phyloP scores from a whole-genome alignment of 2,888 invertebrate species.

The Agrotis exclamationis region DNA sequence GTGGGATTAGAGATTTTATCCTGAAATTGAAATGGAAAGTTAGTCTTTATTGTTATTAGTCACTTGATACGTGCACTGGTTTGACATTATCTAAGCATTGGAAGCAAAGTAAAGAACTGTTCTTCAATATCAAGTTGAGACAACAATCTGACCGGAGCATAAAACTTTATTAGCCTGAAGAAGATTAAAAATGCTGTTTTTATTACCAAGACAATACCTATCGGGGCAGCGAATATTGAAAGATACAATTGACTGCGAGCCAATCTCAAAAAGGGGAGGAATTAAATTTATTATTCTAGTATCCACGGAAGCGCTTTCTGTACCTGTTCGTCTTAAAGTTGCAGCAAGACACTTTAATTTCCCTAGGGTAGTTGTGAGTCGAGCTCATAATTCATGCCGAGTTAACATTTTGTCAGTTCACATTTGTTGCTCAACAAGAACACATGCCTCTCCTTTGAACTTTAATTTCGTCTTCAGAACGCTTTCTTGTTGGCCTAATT shows the following conservation, averaged over 20 bases:
- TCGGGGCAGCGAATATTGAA: slow-evolving; percentile 41
- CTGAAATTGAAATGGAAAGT: neutral
- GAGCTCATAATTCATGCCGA: slow-evolving; percentile 89
- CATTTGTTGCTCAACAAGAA: slow-evolving; percentile 83
- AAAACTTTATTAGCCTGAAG: slow-evolving; percentile 42
- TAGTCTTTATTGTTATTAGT: neutral
- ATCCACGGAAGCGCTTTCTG: slow-evolving; percentile 75
- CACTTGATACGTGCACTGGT: neutral
- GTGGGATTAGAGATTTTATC: slow-evolving; percentile 7
- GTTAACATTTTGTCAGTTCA: slow-evolving; percentile 90
- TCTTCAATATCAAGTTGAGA: slow-evolving; percentile 24
- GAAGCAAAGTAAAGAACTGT: slow-evolving; percentile 7
- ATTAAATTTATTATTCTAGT: slow-evolving; percentile 83
- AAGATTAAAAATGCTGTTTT: slow-evolving; percentile 39
- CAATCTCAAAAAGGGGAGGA: slow-evolving; percentile 75
- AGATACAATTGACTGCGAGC: slow-evolving; percentile 72
- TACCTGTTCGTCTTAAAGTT: slow-evolving; percentile 89
- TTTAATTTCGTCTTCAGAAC: slow-evolving; percentile 76
- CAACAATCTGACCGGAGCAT: slow-evolving; percentile 15
- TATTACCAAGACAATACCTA: slow-evolving; percentile 37
- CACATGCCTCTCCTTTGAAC: slow-evolving; percentile 78
- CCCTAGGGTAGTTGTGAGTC: slow-evolving; percentile 83
- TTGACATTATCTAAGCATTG: neutral
- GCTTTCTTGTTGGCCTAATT: slow-evolving; percentile 77
- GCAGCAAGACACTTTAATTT: slow-evolving; percentile 90